Base-by-base conservation (phyloP, 2,797 vertebrate genomes). In the Epinephelus malabaricus region DNA sequence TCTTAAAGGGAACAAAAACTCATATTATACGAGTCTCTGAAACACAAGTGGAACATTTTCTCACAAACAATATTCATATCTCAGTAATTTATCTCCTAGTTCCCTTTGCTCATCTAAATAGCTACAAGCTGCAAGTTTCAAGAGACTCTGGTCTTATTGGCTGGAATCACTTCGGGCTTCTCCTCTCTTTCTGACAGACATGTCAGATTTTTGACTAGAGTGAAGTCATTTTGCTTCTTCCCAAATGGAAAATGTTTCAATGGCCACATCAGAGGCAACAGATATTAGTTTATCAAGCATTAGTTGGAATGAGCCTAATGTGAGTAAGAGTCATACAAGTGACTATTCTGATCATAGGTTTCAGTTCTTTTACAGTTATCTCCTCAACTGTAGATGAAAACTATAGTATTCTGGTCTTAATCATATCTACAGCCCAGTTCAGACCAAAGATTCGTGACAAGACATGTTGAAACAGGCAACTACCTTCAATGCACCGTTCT, bases 71-170 rank as follows among this genome's bases (percentile, higher is more conserved):
- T 18, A 46, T 5, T 23, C 18, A 10, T 51, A 43, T 63, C 61
- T 64, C 27, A 27, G 30, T 80, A 5, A 71, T 67, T 54, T 21
- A 25, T 71, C 18, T 14, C 50, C 59, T 8, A 2, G 30, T 55
- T 54, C 30, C 34, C 14, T 43, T 55, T 51, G 21, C 21, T 53
- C 58, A 49, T 47, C n/a, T 3, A n/a, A 73, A 75, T 25, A 25
- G 23, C 69, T 63, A 40, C 11, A 59, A 10, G 30, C 69, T 67
- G 30, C 11, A 54, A 10, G 30, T 81, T 53, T 55, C 10, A 11
- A 40, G 38, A 49, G 21, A 71, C 10, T 2, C 13, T 38, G 15
- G 19, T 54, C 58, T 34, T 34, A 34, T 34, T 34, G 34, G 34
- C 34, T 8, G 34, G 34, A 34, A 34, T 7, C 34, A 34, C 34